Conservation (phyloP, 2,888 invertebrate species). For the Limnephilus auricula region DNA sequence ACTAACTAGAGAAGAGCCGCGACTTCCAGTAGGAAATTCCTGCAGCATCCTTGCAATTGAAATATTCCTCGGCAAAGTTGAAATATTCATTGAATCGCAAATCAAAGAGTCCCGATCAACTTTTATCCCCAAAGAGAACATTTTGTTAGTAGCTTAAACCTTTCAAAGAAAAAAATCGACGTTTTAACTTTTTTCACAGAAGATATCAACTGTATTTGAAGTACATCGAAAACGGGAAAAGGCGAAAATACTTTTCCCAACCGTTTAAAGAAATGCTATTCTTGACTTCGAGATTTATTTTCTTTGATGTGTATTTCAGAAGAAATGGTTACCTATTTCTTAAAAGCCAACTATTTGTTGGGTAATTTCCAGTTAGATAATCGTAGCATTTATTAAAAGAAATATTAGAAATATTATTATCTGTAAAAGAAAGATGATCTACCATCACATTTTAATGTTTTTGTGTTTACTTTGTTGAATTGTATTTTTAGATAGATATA, state of each 20-base stretch:
- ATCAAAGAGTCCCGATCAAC: constrained; percentile 43
- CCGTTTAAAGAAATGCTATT: not conserved
- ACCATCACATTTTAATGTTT: no score
- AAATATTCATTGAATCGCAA: constrained; percentile 42
- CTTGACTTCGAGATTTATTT: not conserved
- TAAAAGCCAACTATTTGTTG: not conserved
- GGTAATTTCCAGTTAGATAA: not conserved
- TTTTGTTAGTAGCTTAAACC: constrained; percentile 27
- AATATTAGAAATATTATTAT: no score
- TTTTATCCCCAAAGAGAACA: constrained; percentile 23
- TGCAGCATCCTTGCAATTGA: constrained; percentile 13
- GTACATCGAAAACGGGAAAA: not conserved
- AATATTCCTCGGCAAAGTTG: constrained; percentile 37
- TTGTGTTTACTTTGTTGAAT: no score
- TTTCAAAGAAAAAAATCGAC: constrained; percentile 24
- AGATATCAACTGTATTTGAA: constrained; percentile 16
- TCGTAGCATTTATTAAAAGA: no score
- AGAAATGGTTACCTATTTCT: not conserved
- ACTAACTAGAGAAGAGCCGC: constrained; percentile 21
- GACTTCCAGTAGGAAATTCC: not conserved
- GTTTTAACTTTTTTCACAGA: constrained; percentile 11
- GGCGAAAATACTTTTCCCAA: not conserved
- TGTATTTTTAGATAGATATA: no score
- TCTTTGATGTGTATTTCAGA: not conserved
- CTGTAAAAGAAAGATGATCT: no score